Evolutionary conservation across 2,797 vertebrate species (phyloP).

Genomic region (Enteromius unitaeniatus): DNA sequence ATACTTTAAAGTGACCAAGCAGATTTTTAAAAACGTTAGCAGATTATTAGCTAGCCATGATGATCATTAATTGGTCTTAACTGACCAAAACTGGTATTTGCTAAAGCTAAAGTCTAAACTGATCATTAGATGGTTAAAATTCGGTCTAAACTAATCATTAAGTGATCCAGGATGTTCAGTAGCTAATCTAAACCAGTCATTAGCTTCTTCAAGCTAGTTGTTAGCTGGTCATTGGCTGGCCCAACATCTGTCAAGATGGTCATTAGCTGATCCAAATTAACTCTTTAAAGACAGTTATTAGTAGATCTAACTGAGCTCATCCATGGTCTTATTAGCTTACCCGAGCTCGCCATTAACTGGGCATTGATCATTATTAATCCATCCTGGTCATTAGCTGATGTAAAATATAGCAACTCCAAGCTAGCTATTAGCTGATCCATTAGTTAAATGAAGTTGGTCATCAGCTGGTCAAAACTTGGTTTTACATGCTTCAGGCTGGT

Average conservation of each 20-base stretch:
- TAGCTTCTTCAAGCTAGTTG: not conserved
- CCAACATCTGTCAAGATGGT: not conserved
- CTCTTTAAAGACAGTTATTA: not conserved
- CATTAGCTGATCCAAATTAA: not conserved
- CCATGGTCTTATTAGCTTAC: not conserved
- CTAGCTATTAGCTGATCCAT: not conserved
- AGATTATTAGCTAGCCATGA: not conserved
- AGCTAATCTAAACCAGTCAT: not conserved
- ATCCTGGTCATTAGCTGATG: not conserved
- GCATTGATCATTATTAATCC: no score
- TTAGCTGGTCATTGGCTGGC: not conserved
- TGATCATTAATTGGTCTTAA: not conserved
- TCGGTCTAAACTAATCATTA: not conserved
- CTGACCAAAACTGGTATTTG: not conserved
- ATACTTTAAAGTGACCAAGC: not conserved
- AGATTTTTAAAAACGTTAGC: not conserved
- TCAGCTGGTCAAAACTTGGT: not conserved
- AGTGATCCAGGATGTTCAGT: not conserved
- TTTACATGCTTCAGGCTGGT: not conserved
- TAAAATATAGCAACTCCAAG: not conserved
- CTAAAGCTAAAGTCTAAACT: not conserved
- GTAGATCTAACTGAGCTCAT: not conserved
- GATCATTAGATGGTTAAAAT: not conserved
- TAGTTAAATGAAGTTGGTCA: not conserved
- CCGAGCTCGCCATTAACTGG: not conserved